These are phyloP conservation scores for Wiebesia pumilae DNA, from an alignment of 1,140 invertebrate genomes.

Conservation along the genomic window DNA sequence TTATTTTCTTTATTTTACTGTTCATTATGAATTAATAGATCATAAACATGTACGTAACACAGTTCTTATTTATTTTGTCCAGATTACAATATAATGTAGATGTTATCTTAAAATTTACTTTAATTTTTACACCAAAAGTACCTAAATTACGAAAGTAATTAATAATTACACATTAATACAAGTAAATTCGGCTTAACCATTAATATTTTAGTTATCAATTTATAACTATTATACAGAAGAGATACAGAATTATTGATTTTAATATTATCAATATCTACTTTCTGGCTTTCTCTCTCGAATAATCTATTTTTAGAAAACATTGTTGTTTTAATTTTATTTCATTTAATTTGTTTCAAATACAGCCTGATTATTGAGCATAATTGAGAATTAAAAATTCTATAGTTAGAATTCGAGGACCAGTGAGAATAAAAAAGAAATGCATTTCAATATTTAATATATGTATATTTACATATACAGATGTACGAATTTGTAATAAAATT, in stretches of 20 bases:
- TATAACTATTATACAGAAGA: slow-evolving; percentile 71
- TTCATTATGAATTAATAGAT: slow-evolving; percentile 40
- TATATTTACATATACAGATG: slow-evolving; percentile 47
- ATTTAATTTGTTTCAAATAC: slow-evolving; percentile 39
- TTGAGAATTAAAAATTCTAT: slow-evolving; percentile 24
- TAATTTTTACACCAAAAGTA: slow-evolving; percentile 73
- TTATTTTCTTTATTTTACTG: slow-evolving; percentile 39
- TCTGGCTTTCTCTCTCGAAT: slow-evolving; percentile 27
- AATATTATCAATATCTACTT: slow-evolving; percentile 48
- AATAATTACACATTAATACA: slow-evolving; percentile 72
- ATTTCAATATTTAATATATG: slow-evolving; percentile 33
- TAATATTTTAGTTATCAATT: slow-evolving; percentile 63
- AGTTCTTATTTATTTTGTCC: slow-evolving; percentile 37
- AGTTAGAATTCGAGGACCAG: slow-evolving; percentile 2
- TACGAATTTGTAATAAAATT: slow-evolving; percentile 27
- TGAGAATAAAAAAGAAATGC: slow-evolving; percentile 31
- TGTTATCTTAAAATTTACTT: slow-evolving; percentile 69
- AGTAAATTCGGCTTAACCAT: slow-evolving; percentile 69
- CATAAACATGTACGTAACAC: slow-evolving; percentile 33
- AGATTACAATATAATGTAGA: slow-evolving; percentile 57
- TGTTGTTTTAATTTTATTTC: slow-evolving; percentile 43
- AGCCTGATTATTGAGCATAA: slow-evolving; percentile 11
- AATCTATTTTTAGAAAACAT: slow-evolving; percentile 40
- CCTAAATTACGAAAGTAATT: slow-evolving; percentile 72
- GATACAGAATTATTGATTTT: slow-evolving; percentile 65